phyloP scores from a whole-genome alignment of 92 coral and sea anemone species.

The Paramuricea clavata region DNA sequence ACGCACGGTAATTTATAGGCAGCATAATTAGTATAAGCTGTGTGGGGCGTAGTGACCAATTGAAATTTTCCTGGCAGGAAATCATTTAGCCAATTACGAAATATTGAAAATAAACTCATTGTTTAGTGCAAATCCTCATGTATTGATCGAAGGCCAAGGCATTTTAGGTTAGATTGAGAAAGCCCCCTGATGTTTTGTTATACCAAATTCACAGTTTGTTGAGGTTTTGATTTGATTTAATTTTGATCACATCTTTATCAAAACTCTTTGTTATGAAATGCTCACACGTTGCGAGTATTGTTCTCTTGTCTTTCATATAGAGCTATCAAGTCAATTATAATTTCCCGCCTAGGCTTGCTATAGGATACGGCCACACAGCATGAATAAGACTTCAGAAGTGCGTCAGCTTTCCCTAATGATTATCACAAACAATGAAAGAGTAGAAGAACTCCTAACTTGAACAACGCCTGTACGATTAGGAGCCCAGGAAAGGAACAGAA shows the following conservation, averaged over 20 bases:
- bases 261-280: slow-evolving; percentile 15
- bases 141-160: neutral
- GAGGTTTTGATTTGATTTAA: slow-evolving; percentile 23
- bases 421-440: neutral
- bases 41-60: slow-evolving; percentile 51
- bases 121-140: neutral
- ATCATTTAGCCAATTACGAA: slow-evolving; percentile 47
- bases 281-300: slow-evolving; percentile 30
- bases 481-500: neutral
- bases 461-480: neutral
- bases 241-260: slow-evolving; percentile 24
- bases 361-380: slow-evolving; percentile 41
- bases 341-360: slow-evolving; percentile 43
- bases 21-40: slow-evolving; percentile 36
- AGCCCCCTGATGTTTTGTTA: neutral
- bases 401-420: slow-evolving; percentile 13
- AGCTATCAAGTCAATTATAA: slow-evolving; percentile 49
- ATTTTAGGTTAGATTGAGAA: neutral
- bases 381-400: neutral
- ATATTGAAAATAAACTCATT: slow-evolving; percentile 49
- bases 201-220: slow-evolving; percentile 10
- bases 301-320: slow-evolving; percentile 43
- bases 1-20: slow-evolving; percentile 35
- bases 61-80: slow-evolving; percentile 39
- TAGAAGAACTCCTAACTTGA: neutral